These are phyloP conservation scores for Sakesphorus luctuosus DNA, from an alignment of 2,113 vertebrate genomes.

Conservation along the genomic window DNA sequence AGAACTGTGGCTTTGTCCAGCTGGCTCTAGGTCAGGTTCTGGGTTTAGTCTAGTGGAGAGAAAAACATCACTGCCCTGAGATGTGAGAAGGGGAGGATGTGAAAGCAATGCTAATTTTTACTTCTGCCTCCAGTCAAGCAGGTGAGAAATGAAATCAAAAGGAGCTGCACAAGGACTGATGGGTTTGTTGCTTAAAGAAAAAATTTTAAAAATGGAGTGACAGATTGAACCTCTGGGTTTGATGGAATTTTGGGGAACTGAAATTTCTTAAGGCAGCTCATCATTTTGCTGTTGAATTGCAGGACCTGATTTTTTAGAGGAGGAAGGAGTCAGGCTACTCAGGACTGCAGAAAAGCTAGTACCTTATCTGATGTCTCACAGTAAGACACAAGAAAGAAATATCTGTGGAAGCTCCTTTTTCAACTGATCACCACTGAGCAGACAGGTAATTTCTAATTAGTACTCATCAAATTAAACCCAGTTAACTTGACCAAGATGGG, in stretches of 20 bases:
- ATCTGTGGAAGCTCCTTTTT: not conserved
- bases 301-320: not conserved
- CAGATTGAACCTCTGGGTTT: not conserved
- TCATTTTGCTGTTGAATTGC: not conserved
- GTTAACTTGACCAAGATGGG: not conserved
- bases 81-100: not conserved
- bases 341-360: not conserved
- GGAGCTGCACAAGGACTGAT: not conserved
- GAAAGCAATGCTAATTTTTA: conserved; percentile 39
- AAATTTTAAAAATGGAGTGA: not conserved
- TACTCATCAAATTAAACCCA: not conserved
- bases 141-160: not conserved
- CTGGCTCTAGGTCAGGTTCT: not conserved
- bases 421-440: not conserved
- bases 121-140: conserved; percentile 24
- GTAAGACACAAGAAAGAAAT: not conserved
- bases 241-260: not conserved
- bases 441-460: conserved; percentile 22
- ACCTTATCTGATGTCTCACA: not conserved
- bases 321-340: not conserved
- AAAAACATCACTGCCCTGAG: not conserved
- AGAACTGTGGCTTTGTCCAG: not conserved
- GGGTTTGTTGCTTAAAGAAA: not conserved
- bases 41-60: not conserved
- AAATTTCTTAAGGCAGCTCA: not conserved